Percentiles rank a stretch among this genome's conserved stretches.
Conservation (phyloP, 2,888 invertebrate genomes). For the Synanthedon formicaeformis region DNA sequence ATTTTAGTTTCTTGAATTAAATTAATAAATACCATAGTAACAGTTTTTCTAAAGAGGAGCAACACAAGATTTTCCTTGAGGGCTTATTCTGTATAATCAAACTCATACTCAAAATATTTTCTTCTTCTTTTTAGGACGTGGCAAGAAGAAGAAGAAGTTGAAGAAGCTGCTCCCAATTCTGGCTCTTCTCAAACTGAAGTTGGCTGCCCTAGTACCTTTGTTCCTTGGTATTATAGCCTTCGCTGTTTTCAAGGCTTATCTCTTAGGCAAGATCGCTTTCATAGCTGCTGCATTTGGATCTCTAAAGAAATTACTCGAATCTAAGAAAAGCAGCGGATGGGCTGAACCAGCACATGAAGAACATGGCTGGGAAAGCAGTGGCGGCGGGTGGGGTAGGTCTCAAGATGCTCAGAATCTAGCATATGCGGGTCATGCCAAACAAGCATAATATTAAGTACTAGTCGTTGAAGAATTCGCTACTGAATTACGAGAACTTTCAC, state of each 20-base stretch:
- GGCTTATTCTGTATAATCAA: too few relatives aligned
- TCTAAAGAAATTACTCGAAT: constrained; percentile 76
- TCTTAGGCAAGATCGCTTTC: constrained; percentile 86
- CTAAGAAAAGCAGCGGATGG: constrained; percentile 79
- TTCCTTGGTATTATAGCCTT: constrained; percentile 81
- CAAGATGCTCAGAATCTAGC: constrained; percentile 76
- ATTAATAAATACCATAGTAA: too few relatives aligned
- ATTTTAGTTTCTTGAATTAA: too few relatives aligned
- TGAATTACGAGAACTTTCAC: not conserved
- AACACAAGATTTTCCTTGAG: too few relatives aligned
- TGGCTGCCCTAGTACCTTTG: constrained; percentile 79
- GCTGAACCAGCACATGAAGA: constrained; percentile 75
- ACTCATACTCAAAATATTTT: too few relatives aligned
- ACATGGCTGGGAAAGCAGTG: constrained; percentile 62
- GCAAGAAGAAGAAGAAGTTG: constrained; percentile 83
- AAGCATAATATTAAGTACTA: constrained; percentile 24
- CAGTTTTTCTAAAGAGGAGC: too few relatives aligned
- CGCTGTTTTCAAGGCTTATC: constrained; percentile 84
- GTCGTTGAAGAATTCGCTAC: constrained; percentile 10
- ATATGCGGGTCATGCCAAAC: constrained; percentile 73
- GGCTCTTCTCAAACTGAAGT: constrained; percentile 82
- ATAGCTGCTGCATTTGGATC: constrained; percentile 79
- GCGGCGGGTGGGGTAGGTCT: constrained; percentile 75
- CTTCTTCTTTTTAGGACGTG: constrained; percentile 70
- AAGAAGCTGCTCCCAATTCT: constrained; percentile 82